phyloP scores from a whole-genome alignment of 2,888 invertebrate species.

The Pristionchus entomophagus region DNA sequence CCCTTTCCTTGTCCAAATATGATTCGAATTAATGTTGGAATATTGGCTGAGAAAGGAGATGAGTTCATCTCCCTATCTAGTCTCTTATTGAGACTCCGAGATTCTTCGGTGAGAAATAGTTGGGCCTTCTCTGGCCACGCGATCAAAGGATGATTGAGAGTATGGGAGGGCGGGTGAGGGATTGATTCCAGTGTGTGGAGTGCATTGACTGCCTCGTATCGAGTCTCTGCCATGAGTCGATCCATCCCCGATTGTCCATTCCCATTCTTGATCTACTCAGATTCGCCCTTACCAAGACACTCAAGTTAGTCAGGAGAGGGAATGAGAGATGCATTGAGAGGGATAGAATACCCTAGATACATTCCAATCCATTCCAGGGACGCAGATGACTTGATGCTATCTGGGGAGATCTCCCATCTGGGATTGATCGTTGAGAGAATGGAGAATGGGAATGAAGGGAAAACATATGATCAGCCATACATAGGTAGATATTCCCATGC shows the following conservation, averaged over 20 bases:
- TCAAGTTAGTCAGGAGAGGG: background rate
- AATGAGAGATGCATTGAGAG: background rate
- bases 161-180: too few species aligned
- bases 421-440: constrained; percentile 6
- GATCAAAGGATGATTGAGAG: too few species aligned
- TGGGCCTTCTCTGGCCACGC: too few species aligned
- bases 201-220: background rate
- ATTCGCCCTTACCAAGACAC: background rate
- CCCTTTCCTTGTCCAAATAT: background rate
- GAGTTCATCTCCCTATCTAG: background rate
- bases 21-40: background rate
- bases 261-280: background rate
- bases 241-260: background rate
- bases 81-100: background rate
- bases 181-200: background rate
- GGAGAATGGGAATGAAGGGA: background rate
- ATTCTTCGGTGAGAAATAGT: background rate
- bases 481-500: background rate
- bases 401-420: background rate
- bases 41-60: background rate
- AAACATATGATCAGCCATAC: background rate
- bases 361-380: background rate
- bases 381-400: constrained; percentile 13
- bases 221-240: background rate
- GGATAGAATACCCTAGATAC: background rate